phyloP scores from a whole-genome alignment of 2,888 invertebrate species.

The Trimorus sp. region DNA sequence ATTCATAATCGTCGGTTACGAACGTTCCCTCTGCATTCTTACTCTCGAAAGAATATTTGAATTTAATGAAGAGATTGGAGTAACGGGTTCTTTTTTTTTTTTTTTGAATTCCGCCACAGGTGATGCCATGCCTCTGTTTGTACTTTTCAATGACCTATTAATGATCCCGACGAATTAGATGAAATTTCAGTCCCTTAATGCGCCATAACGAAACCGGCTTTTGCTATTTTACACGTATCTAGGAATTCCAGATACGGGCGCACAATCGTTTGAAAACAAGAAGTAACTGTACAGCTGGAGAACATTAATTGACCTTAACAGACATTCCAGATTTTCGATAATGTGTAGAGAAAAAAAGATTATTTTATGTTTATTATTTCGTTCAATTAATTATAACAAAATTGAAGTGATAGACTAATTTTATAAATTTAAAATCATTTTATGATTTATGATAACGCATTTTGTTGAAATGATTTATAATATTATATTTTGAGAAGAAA shows the following conservation, averaged over 20 bases:
- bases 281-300: no score
- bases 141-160: conserved; percentile 50
- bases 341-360: no score
- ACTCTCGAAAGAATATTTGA: conserved; percentile 52
- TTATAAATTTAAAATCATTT: no score
- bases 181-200: not conserved
- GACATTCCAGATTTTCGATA: no score
- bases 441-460: no score
- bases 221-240: conserved; percentile 10
- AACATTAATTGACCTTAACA: no score
- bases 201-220: not conserved
- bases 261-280: no score
- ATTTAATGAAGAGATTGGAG: conserved; percentile 60
- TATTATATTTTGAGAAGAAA: no score
- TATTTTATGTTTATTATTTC: no score
- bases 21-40: conserved; percentile 52
- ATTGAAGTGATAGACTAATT: no score
- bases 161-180: conserved; percentile 21
- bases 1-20: conserved; percentile 54
- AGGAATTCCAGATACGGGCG: not conserved
- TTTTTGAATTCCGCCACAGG: conserved; percentile 52
- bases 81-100: conserved; percentile 56
- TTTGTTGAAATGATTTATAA: no score
- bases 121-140: conserved; percentile 10
- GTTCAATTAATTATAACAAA: no score